phyloP scores from a whole-genome alignment of 2,888 invertebrate genomes.

The Diarsia brunnea region DNA sequence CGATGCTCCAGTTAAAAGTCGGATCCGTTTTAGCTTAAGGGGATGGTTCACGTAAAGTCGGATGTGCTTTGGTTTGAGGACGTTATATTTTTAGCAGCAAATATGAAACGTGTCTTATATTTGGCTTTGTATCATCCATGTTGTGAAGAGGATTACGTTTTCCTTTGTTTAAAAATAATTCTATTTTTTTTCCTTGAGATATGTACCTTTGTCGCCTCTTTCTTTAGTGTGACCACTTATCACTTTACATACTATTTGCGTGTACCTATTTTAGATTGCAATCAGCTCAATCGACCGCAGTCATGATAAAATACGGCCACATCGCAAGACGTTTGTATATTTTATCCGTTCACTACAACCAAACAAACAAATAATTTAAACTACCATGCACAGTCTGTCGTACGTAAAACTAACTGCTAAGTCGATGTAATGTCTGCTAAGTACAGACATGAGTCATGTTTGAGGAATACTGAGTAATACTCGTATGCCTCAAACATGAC shows the following conservation, averaged over 20 bases:
- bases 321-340: background rate
- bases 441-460: conserved; percentile 12
- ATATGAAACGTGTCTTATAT: background rate
- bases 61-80: conserved; percentile 20
- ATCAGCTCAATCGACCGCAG: background rate
- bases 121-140: background rate
- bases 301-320: background rate
- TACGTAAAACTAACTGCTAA: conserved; percentile 5
- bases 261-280: background rate
- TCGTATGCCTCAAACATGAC: background rate
- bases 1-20: conserved; percentile 61
- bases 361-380: conserved; percentile 5
- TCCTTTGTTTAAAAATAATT: background rate
- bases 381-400: background rate
- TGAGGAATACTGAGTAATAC: background rate
- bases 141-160: background rate
- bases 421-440: background rate
- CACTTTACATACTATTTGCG: background rate
- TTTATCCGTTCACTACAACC: background rate
- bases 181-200: background rate
- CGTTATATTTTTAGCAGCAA: conserved; percentile 15
- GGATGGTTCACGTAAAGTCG: conserved; percentile 13
- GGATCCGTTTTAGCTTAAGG: conserved; percentile 51
- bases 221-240: background rate
- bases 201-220: background rate